Evolutionary conservation across 2,113 vertebrate species (phyloP), one percentile per base, ranked within the genome.

Genomic region (Lathamus discolor): DNA sequence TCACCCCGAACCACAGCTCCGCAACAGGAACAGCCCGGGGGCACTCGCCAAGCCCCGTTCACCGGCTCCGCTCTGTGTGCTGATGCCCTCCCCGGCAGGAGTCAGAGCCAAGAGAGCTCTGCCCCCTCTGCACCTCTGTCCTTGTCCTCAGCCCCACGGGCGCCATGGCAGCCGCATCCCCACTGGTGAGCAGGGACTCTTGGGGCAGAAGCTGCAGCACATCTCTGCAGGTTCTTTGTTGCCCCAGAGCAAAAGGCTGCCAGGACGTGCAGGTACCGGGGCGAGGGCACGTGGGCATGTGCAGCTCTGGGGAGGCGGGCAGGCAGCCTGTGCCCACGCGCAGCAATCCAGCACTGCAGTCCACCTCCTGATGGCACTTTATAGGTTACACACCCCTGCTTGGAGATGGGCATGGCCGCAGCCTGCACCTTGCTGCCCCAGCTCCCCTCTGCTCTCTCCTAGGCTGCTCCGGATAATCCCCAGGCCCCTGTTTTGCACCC

Each of bases 281-380:
- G n/a, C 0, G 17, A 46, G 12, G 44, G 49, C 24, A 22, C 16
- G 15, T 1, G 1, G 3, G 18, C 8, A 2, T 3, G 6, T 0
- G 7, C 52, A 46, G 69, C 69, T 62, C 75, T 81, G 37, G 48
- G 49, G 22, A n/a, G 22, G 54, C 0, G 1, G 64, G 49, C 39
- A 41, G 54, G 23, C 66, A 52, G 39, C 17, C 23, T 1, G 2
- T 18, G 76, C 4, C 9, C 0, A 1, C 29, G 31, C 31, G 17
- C 74, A 80, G 55, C 22, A 16, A 8, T 25, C 24, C 59, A n/a
- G 8, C 25, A 4, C 35, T 17, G 6, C 23, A 12, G 41, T 6
- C 61, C 22, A 6, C 19, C 48, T 49, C 39, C 67, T 55, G 15
- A 1, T 39, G 69, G 51, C 51, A 13, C 35, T 35, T 33, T 17